Conservation (phyloP, 2,797 vertebrate genomes). For the Amblyraja radiata region DNA sequence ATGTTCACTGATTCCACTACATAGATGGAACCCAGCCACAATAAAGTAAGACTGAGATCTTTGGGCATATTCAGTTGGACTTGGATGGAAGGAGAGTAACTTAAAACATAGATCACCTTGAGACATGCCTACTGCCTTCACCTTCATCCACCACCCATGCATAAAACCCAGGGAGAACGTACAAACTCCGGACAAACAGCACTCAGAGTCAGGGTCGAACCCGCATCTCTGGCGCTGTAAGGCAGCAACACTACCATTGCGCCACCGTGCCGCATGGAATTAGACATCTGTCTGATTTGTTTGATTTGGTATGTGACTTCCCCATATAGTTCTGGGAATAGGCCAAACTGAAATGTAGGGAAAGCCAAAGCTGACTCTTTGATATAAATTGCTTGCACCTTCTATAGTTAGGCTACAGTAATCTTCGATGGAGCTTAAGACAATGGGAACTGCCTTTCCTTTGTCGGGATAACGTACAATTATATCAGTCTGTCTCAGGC, state of each 20-base stretch:
- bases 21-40: too few species aligned
- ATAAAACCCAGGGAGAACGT: too few species aligned
- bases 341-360: background rate
- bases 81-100: too few species aligned
- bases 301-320: background rate
- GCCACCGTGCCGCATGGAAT: too few species aligned
- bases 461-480: background rate
- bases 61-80: too few species aligned
- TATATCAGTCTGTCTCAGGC: background rate
- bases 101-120: background rate
- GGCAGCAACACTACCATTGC: too few species aligned
- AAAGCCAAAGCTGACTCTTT: background rate
- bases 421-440: background rate
- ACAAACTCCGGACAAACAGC: too few species aligned
- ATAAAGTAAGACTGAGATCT: too few species aligned
- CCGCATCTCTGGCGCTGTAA: too few species aligned
- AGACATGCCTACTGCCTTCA: background rate
- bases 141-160: background rate
- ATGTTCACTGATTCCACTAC: too few species aligned
- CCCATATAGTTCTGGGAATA: background rate
- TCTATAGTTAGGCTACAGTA: background rate
- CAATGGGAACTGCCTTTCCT: background rate
- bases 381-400: background rate
- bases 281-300: background rate
- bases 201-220: too few species aligned